These are phyloP conservation scores for Scaptomyza pallida DNA, from an alignment of 1,140 invertebrate species.

Conservation along the genomic window DNA sequence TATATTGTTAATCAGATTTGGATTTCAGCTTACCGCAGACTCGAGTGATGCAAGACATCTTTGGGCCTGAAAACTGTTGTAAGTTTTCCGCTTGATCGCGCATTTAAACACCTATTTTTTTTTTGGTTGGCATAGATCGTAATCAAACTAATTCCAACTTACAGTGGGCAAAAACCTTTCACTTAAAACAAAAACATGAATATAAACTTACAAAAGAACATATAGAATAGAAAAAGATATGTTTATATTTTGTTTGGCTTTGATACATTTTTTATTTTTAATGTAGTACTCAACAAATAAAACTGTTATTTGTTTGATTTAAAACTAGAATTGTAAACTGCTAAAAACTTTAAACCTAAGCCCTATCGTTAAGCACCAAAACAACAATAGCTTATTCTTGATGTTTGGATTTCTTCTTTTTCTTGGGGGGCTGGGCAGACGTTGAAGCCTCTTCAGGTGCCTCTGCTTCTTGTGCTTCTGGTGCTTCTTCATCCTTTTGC, in stretches of 20 bases:
- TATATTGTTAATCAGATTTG: constrained; percentile 42
- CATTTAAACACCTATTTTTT: constrained; percentile 32
- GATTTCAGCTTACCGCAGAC: constrained; percentile 33
- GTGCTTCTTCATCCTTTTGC: constrained; percentile 57
- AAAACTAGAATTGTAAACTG: constrained; percentile 41
- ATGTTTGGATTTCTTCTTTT: constrained; percentile 76
- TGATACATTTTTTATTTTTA: constrained; percentile 73
- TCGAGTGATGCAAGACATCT: constrained; percentile 53
- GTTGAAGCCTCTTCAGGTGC: constrained; percentile 62
- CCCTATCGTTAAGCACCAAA: constrained; percentile 34
- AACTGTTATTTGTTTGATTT: constrained; percentile 38
- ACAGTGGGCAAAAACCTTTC: constrained; percentile 37
- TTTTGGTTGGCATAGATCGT: background rate
- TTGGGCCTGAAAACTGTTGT: constrained; percentile 35
- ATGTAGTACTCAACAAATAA: constrained; percentile 57
- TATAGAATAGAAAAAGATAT: background rate
- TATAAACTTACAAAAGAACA: no score
- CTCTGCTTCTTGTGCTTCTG: constrained; percentile 83
- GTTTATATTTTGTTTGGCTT: constrained; percentile 8
- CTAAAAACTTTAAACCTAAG: constrained; percentile 51
- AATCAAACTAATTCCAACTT: constrained; percentile 21
- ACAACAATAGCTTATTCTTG: constrained; percentile 43
- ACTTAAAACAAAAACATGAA: background rate
- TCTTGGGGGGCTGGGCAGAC: constrained; percentile 63
- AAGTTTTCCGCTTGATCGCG: constrained; percentile 54